These are phyloP conservation scores for Caenorhabditis wallacei DNA, from an alignment of 2,888 invertebrate species.

Conservation along the genomic window DNA sequence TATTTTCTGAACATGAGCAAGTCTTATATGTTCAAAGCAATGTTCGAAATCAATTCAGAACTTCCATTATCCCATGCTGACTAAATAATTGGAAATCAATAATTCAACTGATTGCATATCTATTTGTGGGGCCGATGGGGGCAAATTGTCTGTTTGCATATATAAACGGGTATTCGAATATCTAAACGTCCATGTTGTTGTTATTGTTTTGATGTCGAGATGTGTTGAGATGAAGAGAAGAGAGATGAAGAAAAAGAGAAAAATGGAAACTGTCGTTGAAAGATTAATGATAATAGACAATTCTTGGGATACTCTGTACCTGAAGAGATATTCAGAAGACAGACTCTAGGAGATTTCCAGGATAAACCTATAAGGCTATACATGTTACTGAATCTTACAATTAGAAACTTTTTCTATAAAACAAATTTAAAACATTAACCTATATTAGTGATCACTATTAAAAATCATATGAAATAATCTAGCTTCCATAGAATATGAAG, in stretches of 20 bases:
- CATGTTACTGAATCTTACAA: too few relatives aligned
- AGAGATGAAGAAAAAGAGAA: conserved; percentile 2
- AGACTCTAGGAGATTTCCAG: too few relatives aligned
- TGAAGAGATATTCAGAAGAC: too few relatives aligned
- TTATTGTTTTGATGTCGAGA: conserved; percentile 47
- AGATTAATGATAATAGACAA: conserved; percentile 26
- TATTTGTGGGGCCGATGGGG: conserved; percentile 16
- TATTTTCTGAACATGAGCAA: conserved; percentile 80
- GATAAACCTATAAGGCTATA: too few relatives aligned
- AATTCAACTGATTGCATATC: conserved; percentile 35
- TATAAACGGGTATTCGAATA: conserved; percentile 58
- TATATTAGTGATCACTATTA: too few relatives aligned
- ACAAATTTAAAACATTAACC: too few relatives aligned
- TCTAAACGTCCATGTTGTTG: conserved; percentile 36
- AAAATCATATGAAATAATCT: too few relatives aligned
- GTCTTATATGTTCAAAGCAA: conserved; percentile 76
- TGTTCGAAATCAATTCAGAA: conserved; percentile 75
- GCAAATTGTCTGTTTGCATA: conserved; percentile 40
- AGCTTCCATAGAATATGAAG: too few relatives aligned
- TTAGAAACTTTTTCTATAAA: not conserved
- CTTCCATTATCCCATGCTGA: conserved; percentile 66
- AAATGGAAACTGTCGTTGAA: conserved; percentile 6
- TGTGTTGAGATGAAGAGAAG: not conserved
- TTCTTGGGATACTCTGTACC: too few relatives aligned
- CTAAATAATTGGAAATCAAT: conserved; percentile 38